Conservation (phyloP, 2,797 vertebrate genomes). For the Lates japonicus region DNA sequence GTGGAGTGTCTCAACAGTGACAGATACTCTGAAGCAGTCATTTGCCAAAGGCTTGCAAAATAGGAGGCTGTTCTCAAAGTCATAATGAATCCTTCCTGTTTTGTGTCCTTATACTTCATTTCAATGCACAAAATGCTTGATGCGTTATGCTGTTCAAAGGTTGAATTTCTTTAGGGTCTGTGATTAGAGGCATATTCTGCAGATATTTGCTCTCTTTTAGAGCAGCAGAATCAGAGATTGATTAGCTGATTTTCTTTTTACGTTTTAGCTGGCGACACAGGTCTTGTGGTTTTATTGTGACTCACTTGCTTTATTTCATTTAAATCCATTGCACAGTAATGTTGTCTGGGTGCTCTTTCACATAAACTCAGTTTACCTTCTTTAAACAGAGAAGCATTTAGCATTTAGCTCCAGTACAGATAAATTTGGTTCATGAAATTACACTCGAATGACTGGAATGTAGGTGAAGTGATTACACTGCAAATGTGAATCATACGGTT, state of each 20-base stretch:
- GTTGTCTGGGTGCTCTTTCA: constrained; percentile 37
- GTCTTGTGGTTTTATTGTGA: constrained; percentile 59
- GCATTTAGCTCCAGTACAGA: constrained; percentile 41
- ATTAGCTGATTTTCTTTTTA: constrained; percentile 10
- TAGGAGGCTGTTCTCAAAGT: constrained; percentile 29
- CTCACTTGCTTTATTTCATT: constrained; percentile 60
- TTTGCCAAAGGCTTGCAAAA: constrained; percentile 19
- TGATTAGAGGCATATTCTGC: not conserved
- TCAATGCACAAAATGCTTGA: not conserved
- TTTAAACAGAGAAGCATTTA: constrained; percentile 61
- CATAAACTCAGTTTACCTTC: constrained; percentile 43
- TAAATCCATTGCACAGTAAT: constrained; percentile 46
- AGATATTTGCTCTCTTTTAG: not conserved
- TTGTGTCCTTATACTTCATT: constrained; percentile 27
- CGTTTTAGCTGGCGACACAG: constrained; percentile 25
- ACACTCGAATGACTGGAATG: constrained; percentile 50
- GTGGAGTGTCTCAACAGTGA: too few species aligned
- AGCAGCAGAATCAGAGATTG: not conserved
- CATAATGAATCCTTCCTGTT: constrained; percentile 40
- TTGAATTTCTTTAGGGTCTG: not conserved
- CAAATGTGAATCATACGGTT: constrained; percentile 59
- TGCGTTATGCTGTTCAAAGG: not conserved
- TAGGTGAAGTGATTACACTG: constrained; percentile 33
- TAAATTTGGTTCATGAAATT: constrained; percentile 63
- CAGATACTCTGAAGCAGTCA: too few species aligned